Percentiles rank a stretch among this genome's conserved stretches.
Conservation (phyloP, 2,888 invertebrate species). For the Synanthedon tipuliformis region DNA sequence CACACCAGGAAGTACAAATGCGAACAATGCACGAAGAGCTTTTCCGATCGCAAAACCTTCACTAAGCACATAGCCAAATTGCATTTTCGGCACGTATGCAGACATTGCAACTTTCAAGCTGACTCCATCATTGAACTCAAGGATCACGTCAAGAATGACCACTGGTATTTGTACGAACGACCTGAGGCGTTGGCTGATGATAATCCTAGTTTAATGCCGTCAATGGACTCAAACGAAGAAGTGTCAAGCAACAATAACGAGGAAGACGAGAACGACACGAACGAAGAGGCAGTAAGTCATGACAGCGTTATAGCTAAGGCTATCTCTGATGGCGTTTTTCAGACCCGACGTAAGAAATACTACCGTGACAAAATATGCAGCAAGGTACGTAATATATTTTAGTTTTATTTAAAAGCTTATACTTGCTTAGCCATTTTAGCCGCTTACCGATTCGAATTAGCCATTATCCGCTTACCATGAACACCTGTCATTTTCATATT, state of each 20-base stretch:
- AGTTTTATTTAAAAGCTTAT: too few species aligned
- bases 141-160: slow-evolving; percentile 16
- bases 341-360: too few species aligned
- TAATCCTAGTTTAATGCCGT: too few species aligned
- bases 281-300: slow-evolving; percentile 16
- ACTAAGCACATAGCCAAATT: slow-evolving; percentile 28
- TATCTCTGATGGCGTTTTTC: slow-evolving; percentile 32
- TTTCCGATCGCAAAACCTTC: slow-evolving; percentile 23
- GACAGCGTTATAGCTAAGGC: slow-evolving; percentile 48
- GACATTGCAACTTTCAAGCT: slow-evolving; percentile 26
- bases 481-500: too few species aligned
- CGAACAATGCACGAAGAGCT: slow-evolving; percentile 33
- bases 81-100: slow-evolving; percentile 35
- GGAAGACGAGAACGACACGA: slow-evolving; percentile 3
- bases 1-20: slow-evolving; percentile 44
- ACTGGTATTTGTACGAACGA: too few species aligned
- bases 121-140: slow-evolving; percentile 18
- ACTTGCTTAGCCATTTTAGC: too few species aligned
- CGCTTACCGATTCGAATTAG: too few species aligned
- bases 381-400: too few species aligned
- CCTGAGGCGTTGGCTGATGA: too few species aligned
- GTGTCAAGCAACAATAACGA: background rate
- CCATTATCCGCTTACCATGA: too few species aligned
- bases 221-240: background rate
- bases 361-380: too few species aligned